Base-by-base conservation (phyloP, 92 coral and sea anemone species). In the Paramuricea clavata region DNA sequence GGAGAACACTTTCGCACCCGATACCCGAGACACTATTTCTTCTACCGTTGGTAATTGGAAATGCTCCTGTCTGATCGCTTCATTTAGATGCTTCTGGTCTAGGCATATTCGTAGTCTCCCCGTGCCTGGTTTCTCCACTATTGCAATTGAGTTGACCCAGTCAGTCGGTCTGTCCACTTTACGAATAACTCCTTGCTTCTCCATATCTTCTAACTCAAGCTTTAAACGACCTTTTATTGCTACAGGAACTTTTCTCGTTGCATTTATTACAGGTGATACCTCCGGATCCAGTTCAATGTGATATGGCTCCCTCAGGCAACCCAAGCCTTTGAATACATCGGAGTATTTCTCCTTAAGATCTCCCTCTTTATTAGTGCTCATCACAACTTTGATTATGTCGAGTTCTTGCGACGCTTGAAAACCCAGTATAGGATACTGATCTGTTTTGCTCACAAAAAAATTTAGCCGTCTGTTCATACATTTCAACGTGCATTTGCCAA, bases 1-100 rank as follows among this genome's bases (percentile, higher is more conserved):
- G 23, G 81, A 35, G 57, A 74, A 74, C 33, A 39, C 57, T 43
- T n/a, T 75, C n/a, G 81, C 61, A 19, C 60, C 81, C 10, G 81
- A 31, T 32, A 75, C 57, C 27, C 81, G 81, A 30, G 81, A 30
- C 30, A 5, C 35, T 28, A 74, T 43, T 16, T 74, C 81, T 43
- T 74, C 81, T 1, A 74, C 23, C 6, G 61, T 52, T 17, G 61
- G 61, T 17, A 52, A 52, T 52, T 52, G 7, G 61, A 52, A 52
- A 17, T 52, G 61, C 11, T 52, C 61, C 21, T 13, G 3, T 52
- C 4, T 52, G 11, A 52, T 52, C n/a, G n/a, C n/a, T n/a, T n/a
- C n/a, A n/a, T n/a, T n/a, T n/a, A n/a, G 61, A 17, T 52, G 61
- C 61, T 52, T 52, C 61, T 2, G 61, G 23, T 52, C 23, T 3